phyloP scores from a whole-genome alignment of 2,888 invertebrate species.

The Stenoptilia bipunctidactyla region DNA sequence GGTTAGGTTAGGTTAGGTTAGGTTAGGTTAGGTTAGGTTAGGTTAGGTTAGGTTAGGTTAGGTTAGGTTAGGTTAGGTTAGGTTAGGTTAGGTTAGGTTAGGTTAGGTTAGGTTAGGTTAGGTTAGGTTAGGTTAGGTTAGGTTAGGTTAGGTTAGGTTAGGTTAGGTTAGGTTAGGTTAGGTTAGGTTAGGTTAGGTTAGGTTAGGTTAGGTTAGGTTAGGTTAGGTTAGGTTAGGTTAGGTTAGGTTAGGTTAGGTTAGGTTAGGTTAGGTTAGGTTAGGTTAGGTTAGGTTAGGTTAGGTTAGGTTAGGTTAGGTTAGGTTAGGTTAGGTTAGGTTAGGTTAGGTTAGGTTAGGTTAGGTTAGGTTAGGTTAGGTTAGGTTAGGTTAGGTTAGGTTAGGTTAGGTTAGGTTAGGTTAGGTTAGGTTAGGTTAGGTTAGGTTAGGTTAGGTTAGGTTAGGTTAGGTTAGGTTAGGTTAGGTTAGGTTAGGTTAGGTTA shows the following conservation, averaged over 20 bases:
- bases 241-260: conserved; percentile 13
- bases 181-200: conserved; percentile 17
- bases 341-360: conserved; percentile 19
- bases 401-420: conserved; percentile 14
- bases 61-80: conserved; percentile 18
- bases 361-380: conserved; percentile 21
- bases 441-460: conserved; percentile 15
- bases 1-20: conserved; percentile 14
- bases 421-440: conserved; percentile 15
- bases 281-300: conserved; percentile 15
- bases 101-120: conserved; percentile 13
- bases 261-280: conserved; percentile 14
- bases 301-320: conserved; percentile 15
- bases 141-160: conserved; percentile 15
- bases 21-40: conserved; percentile 15
- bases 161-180: conserved; percentile 15
- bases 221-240: conserved; percentile 21
- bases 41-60: conserved; percentile 17
- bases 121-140: conserved; percentile 14
- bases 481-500: conserved; percentile 19
- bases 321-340: conserved; percentile 17
- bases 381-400: conserved; percentile 13
- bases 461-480: conserved; percentile 17
- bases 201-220: conserved; percentile 19
- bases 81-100: conserved; percentile 23